Base-by-base conservation (phyloP, 2,888 invertebrate genomes). In the Trachelus troglodyta region DNA sequence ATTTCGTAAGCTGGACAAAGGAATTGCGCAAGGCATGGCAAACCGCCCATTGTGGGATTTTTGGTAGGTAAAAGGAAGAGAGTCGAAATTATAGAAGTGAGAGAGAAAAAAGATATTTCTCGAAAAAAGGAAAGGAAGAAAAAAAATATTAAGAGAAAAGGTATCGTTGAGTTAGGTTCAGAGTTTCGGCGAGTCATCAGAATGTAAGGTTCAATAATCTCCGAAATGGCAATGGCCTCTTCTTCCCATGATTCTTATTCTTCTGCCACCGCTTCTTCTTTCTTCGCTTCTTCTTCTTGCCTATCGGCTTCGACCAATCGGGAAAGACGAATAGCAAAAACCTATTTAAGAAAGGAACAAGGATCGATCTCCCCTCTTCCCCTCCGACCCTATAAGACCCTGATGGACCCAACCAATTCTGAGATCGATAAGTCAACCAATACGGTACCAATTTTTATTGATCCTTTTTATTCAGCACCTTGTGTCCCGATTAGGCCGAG, bases 161-260 rank as follows among this genome's bases (percentile, higher is more conserved):
- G 76, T 79, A 80, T 81, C 79, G 81, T 83, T 83, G 83, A 81
- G 81, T 80, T 79, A 82, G 81, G 83, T 82, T 81, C 79, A 78
- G 81, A 82, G 77, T 82, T 81, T 69, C 23, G 56, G 74, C 80
- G 82, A 84, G 83, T 83, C 85, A 83, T 85, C 81, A 83, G 79
- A 79, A 80, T 80, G 79, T 78, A 69, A 75, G 83, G 86, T 85
- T 86, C 86, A 85, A 86, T 81, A 85, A 86, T 86, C 86, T 85
- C 82, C 86, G 79, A 86, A 86, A 82, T 80, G 80, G 83, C 83
- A 79, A 81, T 23, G 40, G 40, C 40, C 40, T 23, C 40, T 56
- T 56, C 40, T 56, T 56, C 71, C 31, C 71, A 15, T 33, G 71
- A 71, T 71, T 71, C 71, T 56, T 9, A 56, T 56, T 56, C 40